phyloP scores from a whole-genome alignment of 2,888 invertebrate genomes.

The Cosmorhoe ocellata region DNA sequence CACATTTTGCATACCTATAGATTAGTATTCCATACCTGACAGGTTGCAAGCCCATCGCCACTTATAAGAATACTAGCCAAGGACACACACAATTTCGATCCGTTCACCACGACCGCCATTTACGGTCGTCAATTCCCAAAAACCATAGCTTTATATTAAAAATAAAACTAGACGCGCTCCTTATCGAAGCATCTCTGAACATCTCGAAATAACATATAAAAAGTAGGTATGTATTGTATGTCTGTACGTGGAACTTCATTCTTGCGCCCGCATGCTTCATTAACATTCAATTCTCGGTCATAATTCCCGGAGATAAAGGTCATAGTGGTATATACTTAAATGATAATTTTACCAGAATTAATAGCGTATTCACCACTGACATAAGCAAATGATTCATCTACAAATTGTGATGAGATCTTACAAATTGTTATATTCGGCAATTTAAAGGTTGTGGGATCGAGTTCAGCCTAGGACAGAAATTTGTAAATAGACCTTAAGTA shows the following conservation, averaged over 20 bases:
- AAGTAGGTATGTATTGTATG: slow-evolving; percentile 55
- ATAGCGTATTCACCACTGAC: slow-evolving; percentile 54
- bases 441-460: too few species aligned
- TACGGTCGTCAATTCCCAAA: not conserved
- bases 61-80: too few species aligned
- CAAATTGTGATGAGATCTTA: slow-evolving; percentile 68
- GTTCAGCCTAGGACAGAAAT: too few species aligned
- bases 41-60: too few species aligned
- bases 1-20: too few species aligned
- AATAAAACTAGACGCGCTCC: slow-evolving; percentile 62
- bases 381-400: slow-evolving; percentile 75
- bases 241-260: slow-evolving; percentile 34
- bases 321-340: slow-evolving; percentile 40
- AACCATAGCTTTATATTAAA: slow-evolving; percentile 39
- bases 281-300: slow-evolving; percentile 45
- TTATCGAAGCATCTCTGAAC: slow-evolving; percentile 51
- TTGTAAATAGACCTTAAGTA: too few species aligned
- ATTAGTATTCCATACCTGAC: too few species aligned
- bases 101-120: not conserved
- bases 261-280: slow-evolving; percentile 31
- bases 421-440: slow-evolving; percentile 70
- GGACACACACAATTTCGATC: too few species aligned
- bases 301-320: slow-evolving; percentile 52
- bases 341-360: slow-evolving; percentile 29
- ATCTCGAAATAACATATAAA: slow-evolving; percentile 72